phyloP scores from a whole-genome alignment of 1,140 invertebrate genomes.

The Drosophila nannoptera region DNA sequence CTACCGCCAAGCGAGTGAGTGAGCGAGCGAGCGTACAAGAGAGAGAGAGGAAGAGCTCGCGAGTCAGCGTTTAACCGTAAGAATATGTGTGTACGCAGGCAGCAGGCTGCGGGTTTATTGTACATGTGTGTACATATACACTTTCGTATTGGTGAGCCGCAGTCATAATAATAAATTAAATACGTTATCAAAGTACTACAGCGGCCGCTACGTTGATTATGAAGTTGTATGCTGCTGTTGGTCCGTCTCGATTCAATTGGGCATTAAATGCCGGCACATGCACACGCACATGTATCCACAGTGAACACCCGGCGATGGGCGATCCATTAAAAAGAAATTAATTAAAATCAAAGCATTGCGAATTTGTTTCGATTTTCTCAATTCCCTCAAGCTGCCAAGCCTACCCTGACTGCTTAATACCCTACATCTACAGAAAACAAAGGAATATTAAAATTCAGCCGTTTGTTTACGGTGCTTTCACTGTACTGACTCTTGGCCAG shows the following conservation, averaged over 20 bases:
- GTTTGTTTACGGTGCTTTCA: neutral
- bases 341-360: too few species aligned
- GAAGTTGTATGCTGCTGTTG: conserved; percentile 16
- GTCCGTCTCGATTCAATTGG: conserved; percentile 23
- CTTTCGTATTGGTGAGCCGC: conserved; percentile 19
- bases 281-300: neutral
- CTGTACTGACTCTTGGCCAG: neutral
- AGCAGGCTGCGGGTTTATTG: conserved; percentile 24
- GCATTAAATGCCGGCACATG: conserved; percentile 17
- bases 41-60: conserved; percentile 3
- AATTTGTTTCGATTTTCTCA: too few species aligned
- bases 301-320: neutral
- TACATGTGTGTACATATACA: conserved; percentile 6
- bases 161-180: conserved; percentile 74
- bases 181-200: conserved; percentile 59
- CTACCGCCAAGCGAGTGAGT: neutral
- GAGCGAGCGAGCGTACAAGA: neutral
- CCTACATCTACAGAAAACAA: neutral
- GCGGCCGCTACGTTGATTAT: conserved; percentile 20
- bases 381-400: too few species aligned
- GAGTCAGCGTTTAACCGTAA: conserved; percentile 11
- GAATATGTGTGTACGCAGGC: conserved; percentile 9
- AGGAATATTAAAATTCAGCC: neutral
- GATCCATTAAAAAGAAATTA: too few species aligned
- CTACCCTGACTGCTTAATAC: too few species aligned